Evolutionary conservation across 2,113 vertebrate species (phyloP).

Genomic region (human (Homo sapiens)): GRCh38 chr5:102841001-102841500

Average conservation of each 20-base stretch:
- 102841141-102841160: slow-evolving; percentile 34
- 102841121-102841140: slow-evolving; percentile 32
- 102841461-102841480: not conserved
- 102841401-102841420: not conserved
- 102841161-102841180: slow-evolving; percentile 63
- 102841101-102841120: slow-evolving; percentile 46
- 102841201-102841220: slow-evolving; percentile 6
- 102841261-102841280: slow-evolving; percentile 51
- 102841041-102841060: not conserved
- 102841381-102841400: not conserved
- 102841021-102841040: slow-evolving; percentile 20
- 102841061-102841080: not conserved
- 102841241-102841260: slow-evolving; percentile 49
- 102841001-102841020: not conserved
- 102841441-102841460: not conserved
- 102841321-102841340: not conserved
- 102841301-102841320: not conserved
- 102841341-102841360: not conserved
- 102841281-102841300: slow-evolving; percentile 16
- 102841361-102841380: not conserved
- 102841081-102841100: not conserved
- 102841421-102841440: not conserved
- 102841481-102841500: not conserved
- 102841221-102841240: slow-evolving; percentile 47
- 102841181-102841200: slow-evolving; percentile 53